Evolutionary conservation across 2,888 invertebrate genomes (phyloP).

Genomic region (Ganaspis brasiliensis): DNA sequence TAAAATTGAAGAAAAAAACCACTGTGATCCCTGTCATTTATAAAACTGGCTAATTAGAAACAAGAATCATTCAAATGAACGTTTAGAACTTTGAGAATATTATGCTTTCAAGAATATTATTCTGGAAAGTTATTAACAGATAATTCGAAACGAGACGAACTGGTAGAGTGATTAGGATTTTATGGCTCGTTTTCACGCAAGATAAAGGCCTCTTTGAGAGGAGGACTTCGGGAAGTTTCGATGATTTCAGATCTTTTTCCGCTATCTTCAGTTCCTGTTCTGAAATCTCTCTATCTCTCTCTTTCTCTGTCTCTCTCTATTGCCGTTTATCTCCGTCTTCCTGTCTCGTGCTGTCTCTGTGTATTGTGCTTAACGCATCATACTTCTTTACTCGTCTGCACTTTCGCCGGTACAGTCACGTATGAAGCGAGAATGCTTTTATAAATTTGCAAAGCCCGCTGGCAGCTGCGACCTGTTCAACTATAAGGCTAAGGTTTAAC

Average conservation of each 20-base stretch:
- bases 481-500: slow-evolving; percentile 19
- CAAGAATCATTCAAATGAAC: too few relatives aligned
- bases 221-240: not conserved
- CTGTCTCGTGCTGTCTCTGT: slow-evolving; percentile 12
- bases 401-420: slow-evolving; percentile 30
- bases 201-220: not conserved
- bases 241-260: not conserved
- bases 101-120: too few relatives aligned
- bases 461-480: slow-evolving; percentile 36
- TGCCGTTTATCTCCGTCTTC: not conserved
- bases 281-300: not conserved
- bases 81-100: too few relatives aligned
- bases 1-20: too few relatives aligned
- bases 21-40: too few relatives aligned
- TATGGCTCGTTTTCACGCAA: not conserved
- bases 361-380: slow-evolving; percentile 26
- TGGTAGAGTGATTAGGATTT: not conserved
- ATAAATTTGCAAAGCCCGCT: slow-evolving; percentile 36
- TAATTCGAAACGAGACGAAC: too few relatives aligned
- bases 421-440: slow-evolving; percentile 32
- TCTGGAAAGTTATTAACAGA: too few relatives aligned
- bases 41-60: too few relatives aligned
- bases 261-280: not conserved
- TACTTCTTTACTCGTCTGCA: slow-evolving; percentile 18
- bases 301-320: not conserved